Evolutionary conservation across 2,888 invertebrate genomes (phyloP), one percentile per base, ranked within the genome.

Genomic region (Lasioglossum marginatum): DNA sequence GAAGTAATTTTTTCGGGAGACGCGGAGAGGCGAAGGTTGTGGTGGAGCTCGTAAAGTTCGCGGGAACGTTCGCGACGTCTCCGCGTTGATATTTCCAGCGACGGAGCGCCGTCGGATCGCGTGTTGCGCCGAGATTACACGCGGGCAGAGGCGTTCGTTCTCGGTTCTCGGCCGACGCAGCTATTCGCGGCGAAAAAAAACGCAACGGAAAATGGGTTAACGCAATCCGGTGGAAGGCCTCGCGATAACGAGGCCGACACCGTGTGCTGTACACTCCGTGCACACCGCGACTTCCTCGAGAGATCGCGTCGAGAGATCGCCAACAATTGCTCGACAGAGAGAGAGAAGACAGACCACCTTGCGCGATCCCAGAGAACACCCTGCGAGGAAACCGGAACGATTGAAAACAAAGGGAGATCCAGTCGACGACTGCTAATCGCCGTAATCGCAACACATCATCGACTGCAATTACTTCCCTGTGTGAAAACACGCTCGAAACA

Each of bases 161-260:
- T 52, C 23, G 52, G 52, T n/a, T n/a, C 52, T 48, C 34, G n/a
- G 4, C 16, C n/a, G 71, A 60, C 73, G 63, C 73, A 27, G 79
- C 79, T 73, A 63, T 79, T 79, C 34, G n/a, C 37, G 14, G 34
- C n/a, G 48, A 63, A 76, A 57, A 27, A 72, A 57, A 40, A 76
- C 45, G 31, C 23, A 60, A 16, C 34, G 48, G 70, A 84, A 73
- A 66, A 70, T 82, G 77, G 77, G 81, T 77, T 82, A 82, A 66
- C 78, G 82, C 82, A 74, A 82, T 77, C 82, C 40, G 37, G 57
- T 40, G 63, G 78, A 81, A 77, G 81, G 81, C 77, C 81, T 40
- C 71, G 77, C 77, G 81, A 81, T 81, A 81, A 81, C 71, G 71
- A 81, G 72, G 12, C 68, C 37, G 37, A n/a, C 74, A 37, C 79